Evolutionary conservation across 1,140 invertebrate genomes (phyloP), one percentile per base, ranked within the genome.

Genomic region (Sitodiplosis mosellana): DNA sequence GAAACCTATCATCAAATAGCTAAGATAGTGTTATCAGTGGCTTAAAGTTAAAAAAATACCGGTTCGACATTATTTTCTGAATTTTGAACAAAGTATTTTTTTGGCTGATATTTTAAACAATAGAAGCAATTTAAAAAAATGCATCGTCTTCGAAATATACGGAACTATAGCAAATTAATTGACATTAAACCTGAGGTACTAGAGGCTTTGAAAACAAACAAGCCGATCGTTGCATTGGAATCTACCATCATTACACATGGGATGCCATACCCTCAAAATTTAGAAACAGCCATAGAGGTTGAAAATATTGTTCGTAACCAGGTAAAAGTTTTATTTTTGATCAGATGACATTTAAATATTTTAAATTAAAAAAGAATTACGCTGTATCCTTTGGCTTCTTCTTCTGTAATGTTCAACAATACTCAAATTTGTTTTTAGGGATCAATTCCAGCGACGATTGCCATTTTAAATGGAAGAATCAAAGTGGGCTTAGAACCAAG

Each of bases 241-340:
- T 93, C 89, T 12, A 93, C 95, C 2, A 94, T 99, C 44, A 90
- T 99, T 40, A 97, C 93, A 2, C 95, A 99, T 70, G 95, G 95
- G 38, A 92, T 99, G 83, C 93, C 94, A 0, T 87, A 80, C 69
- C 95, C 95, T 1, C 65, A 83, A 34, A 99, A 99, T 70, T 68
- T 94, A 42, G 66, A 83, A 52, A 94, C 87, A 22, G 92, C 92
- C 4, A 34, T 78, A 14, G 66, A 77, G 59, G 81, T 96, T 1
- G 88, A 98, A 68, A 60, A 80, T 49, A 75, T 82, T 48, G 72
- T 97, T 5, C 73, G 77, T 53, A 54, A 73, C 57, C 65, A 76
- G 66, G 82, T 85, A 62, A 65, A 34, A 34, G 7, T n/a, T n/a
- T n/a, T n/a, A 34, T 34, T 34, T 34, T 34, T 8, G 7, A 34